A percentile compares a stretch with the other conserved stretches of the same genome.
phyloP scores from a whole-genome alignment of 2,113 vertebrate genomes.

The Bubalus kerabau region DNA sequence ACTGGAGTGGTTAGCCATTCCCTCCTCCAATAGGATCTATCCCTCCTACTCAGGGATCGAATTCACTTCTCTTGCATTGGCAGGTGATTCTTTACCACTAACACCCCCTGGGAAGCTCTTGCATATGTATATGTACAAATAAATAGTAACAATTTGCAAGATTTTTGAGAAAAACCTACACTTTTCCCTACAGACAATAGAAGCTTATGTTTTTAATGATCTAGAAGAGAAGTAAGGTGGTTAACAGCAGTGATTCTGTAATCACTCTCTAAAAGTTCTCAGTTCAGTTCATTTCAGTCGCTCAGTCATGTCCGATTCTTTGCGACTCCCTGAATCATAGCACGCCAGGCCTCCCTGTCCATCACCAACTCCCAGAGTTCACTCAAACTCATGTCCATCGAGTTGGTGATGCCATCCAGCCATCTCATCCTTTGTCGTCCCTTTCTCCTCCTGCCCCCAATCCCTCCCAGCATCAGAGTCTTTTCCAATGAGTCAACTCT shows the following conservation, averaged over 20 bases:
- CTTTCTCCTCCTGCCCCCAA: too few species aligned
- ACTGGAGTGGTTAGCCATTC: not conserved
- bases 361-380: too few species aligned
- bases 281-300: too few species aligned
- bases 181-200: not conserved
- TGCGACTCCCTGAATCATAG: too few species aligned
- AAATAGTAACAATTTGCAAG: not conserved
- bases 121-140: not conserved
- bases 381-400: too few species aligned
- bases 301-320: too few species aligned
- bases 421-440: too few species aligned
- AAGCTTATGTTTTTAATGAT: not conserved
- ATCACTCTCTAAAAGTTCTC: not conserved
- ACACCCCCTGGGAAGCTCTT: not conserved
- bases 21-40: not conserved
- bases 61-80: not conserved
- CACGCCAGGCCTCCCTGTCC: too few species aligned
- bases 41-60: not conserved
- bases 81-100: not conserved
- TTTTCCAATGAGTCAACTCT: too few species aligned
- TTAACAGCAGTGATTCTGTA: not conserved
- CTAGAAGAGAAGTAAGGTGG: not conserved
- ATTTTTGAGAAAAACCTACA: not conserved
- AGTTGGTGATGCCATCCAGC: too few species aligned
- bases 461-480: too few species aligned